A percentile compares a stretch with the other conserved stretches of the same genome.
Evolutionary conservation across 2,888 invertebrate species (phyloP).

Genomic region (Margaritifera margaritifera): DNA sequence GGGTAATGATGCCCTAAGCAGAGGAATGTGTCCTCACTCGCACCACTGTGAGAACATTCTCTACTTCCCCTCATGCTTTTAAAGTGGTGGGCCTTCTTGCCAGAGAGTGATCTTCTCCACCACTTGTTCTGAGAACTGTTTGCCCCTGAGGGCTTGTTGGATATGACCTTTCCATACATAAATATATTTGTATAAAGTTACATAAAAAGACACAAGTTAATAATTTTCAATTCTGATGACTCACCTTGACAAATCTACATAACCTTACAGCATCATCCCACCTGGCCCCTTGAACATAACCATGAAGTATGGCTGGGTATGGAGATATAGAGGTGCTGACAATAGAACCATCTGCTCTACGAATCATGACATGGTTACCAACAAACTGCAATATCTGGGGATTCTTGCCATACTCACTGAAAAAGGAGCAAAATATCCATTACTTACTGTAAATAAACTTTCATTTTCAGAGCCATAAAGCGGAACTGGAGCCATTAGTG

Average conservation of each 20-base stretch:
- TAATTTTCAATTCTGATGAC: not conserved
- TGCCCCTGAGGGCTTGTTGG: no score
- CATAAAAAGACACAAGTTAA: not conserved
- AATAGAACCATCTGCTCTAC: slow-evolving; percentile 91
- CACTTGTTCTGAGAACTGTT: no score
- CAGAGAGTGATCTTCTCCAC: no score
- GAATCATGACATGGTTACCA: slow-evolving; percentile 87
- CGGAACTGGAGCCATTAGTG: not conserved
- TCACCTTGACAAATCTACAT: slow-evolving; percentile 80
- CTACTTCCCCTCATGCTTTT: no score
- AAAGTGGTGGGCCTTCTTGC: no score
- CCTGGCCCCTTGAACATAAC: slow-evolving; percentile 81
- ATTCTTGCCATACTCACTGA: slow-evolving; percentile 89
- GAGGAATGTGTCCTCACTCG: no score
- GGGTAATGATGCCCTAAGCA: no score
- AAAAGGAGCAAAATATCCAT: slow-evolving; percentile 12
- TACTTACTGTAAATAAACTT: not conserved
- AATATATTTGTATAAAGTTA: not conserved
- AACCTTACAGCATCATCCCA: slow-evolving; percentile 86
- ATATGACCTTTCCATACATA: no score
- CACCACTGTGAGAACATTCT: no score
- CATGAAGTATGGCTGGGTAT: slow-evolving; percentile 79
- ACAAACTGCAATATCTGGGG: slow-evolving; percentile 87
- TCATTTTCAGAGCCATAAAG: no score
- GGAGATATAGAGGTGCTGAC: slow-evolving; percentile 83